These are phyloP conservation scores for Bugula neritina DNA, from an alignment of 2,888 invertebrate species.

Conservation along the genomic window DNA sequence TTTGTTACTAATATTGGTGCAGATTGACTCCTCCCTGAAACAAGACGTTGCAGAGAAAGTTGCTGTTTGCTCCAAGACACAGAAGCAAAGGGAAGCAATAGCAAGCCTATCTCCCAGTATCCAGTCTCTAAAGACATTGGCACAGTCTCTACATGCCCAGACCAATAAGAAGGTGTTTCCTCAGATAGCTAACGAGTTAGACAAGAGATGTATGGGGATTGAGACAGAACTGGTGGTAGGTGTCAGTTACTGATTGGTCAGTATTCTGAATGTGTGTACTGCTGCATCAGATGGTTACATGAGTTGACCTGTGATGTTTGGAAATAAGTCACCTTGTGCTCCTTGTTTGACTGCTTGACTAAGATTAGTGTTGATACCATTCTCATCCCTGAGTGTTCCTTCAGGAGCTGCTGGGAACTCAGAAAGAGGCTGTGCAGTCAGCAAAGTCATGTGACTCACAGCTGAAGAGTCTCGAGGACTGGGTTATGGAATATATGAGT, in stretches of 20 bases:
- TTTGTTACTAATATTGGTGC: background rate
- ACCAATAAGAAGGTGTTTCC: background rate
- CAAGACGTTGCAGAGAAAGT: background rate
- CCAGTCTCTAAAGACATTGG: background rate
- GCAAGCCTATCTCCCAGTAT: background rate
- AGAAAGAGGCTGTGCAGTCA: slow-evolving; percentile 18
- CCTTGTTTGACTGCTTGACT: no score
- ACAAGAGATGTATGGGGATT: background rate
- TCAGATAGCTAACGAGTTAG: background rate
- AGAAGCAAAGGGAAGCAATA: background rate
- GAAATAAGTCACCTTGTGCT: no score
- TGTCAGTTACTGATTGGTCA: background rate
- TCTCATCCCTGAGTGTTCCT: no score
- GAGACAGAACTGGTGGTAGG: slow-evolving; percentile 7
- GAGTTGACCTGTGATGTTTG: no score
- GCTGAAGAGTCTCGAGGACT: background rate
- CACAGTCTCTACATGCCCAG: background rate
- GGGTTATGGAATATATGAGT: background rate
- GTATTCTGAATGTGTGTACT: no score
- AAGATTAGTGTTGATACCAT: no score
- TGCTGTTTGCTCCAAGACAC: background rate
- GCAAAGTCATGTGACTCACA: background rate
- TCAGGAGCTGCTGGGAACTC: background rate
- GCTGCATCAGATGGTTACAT: no score
- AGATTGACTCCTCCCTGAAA: background rate